These are phyloP conservation scores for Parambassis ranga DNA, from an alignment of 2,797 vertebrate species.

Conservation along the genomic window DNA sequence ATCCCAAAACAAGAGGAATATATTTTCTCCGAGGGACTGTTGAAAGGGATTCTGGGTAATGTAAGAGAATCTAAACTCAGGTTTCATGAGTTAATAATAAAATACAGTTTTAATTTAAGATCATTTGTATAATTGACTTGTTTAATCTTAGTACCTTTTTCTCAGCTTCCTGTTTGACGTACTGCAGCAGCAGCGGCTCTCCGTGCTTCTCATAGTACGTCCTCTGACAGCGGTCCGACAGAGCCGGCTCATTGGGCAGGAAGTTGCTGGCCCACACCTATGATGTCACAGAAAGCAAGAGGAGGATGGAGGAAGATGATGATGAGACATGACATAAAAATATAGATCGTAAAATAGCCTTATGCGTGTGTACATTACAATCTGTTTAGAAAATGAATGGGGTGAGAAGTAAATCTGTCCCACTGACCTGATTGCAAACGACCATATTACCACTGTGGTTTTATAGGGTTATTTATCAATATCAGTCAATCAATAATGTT, in stretches of 20 bases:
- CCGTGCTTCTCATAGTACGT: slow-evolving; percentile 78
- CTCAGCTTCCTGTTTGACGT: slow-evolving; percentile 83
- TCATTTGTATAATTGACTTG: no score
- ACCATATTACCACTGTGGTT: neutral
- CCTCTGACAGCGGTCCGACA: slow-evolving; percentile 88
- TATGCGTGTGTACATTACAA: neutral
- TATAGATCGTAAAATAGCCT: neutral
- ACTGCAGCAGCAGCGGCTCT: slow-evolving; percentile 90
- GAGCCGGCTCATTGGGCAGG: slow-evolving; percentile 86
- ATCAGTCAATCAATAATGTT: slow-evolving; percentile 5
- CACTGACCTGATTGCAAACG: neutral
- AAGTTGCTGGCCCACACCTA: slow-evolving; percentile 98
- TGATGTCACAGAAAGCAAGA: slow-evolving; percentile 17
- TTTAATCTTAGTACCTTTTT: slow-evolving; percentile 91
- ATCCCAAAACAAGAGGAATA: no score
- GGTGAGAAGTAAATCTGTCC: neutral
- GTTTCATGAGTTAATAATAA: no score
- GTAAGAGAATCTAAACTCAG: no score
- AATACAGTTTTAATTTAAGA: no score
- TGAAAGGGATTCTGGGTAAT: no score
- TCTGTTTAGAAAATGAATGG: neutral
- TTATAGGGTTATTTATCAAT: slow-evolving; percentile 15
- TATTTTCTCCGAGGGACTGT: no score
- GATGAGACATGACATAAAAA: neutral
- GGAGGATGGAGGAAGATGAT: neutral